These are phyloP conservation scores for Apis cerana DNA, from an alignment of 1,140 invertebrate species.

Conservation along the genomic window DNA sequence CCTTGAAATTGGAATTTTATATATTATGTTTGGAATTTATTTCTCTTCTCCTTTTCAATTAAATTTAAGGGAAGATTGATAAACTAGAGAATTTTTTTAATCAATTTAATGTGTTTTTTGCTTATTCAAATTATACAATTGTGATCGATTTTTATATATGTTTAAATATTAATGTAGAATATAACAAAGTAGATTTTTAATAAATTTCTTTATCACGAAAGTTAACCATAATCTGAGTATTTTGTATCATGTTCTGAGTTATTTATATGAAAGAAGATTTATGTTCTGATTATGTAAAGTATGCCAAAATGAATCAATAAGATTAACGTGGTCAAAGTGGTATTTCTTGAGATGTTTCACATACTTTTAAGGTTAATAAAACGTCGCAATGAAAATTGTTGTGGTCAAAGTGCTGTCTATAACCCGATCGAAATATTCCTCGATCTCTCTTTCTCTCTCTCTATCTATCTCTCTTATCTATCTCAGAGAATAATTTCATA, in stretches of 20 bases:
- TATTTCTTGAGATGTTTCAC: slow-evolving; percentile 78
- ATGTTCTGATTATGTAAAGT: slow-evolving; percentile 46
- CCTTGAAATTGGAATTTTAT: too few relatives aligned
- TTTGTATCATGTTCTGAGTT: slow-evolving; percentile 22
- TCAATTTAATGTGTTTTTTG: too few relatives aligned
- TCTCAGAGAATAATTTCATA: too few relatives aligned
- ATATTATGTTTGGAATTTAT: too few relatives aligned
- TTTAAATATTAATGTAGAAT: too few relatives aligned
- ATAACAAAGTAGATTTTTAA: background rate
- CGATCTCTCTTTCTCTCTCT: background rate
- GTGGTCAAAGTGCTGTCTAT: slow-evolving; percentile 44
- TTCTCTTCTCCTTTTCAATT: too few relatives aligned
- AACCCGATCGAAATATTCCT: background rate
- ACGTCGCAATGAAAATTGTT: slow-evolving; percentile 73
- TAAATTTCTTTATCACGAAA: background rate
- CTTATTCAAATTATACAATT: too few relatives aligned
- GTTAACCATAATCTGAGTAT: too few relatives aligned
- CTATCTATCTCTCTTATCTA: too few relatives aligned
- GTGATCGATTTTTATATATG: too few relatives aligned
- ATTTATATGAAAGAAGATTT: slow-evolving; percentile 21
- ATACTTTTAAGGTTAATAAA: slow-evolving; percentile 77
- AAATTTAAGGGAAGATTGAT: too few relatives aligned
- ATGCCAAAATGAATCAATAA: slow-evolving; percentile 68
- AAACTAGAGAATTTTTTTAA: too few relatives aligned
- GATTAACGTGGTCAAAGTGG: slow-evolving; percentile 78